phyloP scores from a whole-genome alignment of 2,888 invertebrate species.

The Rapana venosa region DNA sequence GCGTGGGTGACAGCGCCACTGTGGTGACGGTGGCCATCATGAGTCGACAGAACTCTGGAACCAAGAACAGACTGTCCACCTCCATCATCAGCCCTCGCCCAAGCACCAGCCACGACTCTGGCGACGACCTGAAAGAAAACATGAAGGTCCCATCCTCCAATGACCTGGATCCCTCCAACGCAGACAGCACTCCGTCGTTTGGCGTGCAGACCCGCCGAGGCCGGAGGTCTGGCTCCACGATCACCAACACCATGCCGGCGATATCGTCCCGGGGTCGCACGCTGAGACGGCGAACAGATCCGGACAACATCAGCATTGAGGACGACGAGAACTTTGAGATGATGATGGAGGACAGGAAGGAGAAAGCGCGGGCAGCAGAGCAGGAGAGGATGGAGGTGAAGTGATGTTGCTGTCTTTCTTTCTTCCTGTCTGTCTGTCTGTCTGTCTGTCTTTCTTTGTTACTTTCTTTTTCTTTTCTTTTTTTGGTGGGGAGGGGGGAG shows the following conservation, averaged over 20 bases:
- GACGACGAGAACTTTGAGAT: slow-evolving; percentile 48
- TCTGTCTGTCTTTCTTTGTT: no score
- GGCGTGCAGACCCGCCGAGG: slow-evolving; percentile 31
- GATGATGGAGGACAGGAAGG: slow-evolving; percentile 51
- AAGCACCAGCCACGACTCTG: background rate
- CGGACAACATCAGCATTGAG: slow-evolving; percentile 33
- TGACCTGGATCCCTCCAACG: background rate
- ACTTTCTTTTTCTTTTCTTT: no score
- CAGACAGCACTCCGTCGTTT: background rate
- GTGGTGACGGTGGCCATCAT: slow-evolving; percentile 67
- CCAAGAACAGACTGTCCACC: slow-evolving; percentile 3
- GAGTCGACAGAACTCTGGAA: slow-evolving; percentile 50
- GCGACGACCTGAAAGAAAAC: slow-evolving; percentile 41
- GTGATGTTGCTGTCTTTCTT: background rate
- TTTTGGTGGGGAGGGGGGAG: no score
- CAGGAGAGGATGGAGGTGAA: slow-evolving; percentile 71
- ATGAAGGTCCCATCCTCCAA: background rate
- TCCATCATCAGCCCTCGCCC: slow-evolving; percentile 11
- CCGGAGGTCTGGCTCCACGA: background rate
- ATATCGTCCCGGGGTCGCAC: slow-evolving; percentile 33
- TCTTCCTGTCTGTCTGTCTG: background rate
- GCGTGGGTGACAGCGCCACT: slow-evolving; percentile 63
- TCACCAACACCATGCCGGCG: slow-evolving; percentile 2
- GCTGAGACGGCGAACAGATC: slow-evolving; percentile 9
- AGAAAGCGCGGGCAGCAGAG: slow-evolving; percentile 49